Base-by-base conservation (phyloP, 1,140 invertebrate genomes). In the Halyomorpha halys region DNA sequence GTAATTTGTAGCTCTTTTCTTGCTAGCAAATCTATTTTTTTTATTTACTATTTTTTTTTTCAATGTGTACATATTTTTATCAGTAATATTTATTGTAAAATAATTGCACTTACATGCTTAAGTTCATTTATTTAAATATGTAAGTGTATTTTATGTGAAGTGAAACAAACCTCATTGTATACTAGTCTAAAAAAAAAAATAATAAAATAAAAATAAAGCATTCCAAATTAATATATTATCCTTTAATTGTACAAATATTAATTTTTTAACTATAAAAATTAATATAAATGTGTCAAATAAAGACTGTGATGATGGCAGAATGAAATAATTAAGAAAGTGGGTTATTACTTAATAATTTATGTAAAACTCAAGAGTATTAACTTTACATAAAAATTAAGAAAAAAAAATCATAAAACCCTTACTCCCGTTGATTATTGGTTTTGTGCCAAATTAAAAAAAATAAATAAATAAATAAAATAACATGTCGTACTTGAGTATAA, bases 201-300 rank as follows among this genome's bases (percentile, higher is more conserved):
- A 39, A 39, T 11, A 39, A 39, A 11, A 23, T 5, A 59, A 4
- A 27, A 27, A 25, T 59, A n/a, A 27, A n/a, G 4, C 21, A 25
- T 59, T 27, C 54, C 27, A n/a, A 23, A 27, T n/a, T 34, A 21
- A n/a, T 23, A 21, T n/a, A 21, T 59, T n/a, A 34, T 23, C 23
- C 18, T 59, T 59, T 59, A 18, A 59, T 59, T 59, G 21, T 59
- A 59, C n/a, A 59, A 27, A n/a, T 25, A 59, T 16, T 59, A 18
- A 34, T 34, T 27, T 27, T 59, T 59, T 23, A 59, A 21, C 1
- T 23, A 21, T 27, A 59, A 25, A 16, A 59, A 27, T 59, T 27
- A 21, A 59, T 59, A 27, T 59, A 59, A 59, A 59, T 59, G 54
- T 59, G 54, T 59, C 54, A 59, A 59, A 59, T 59, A 59, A 59